Base-by-base conservation (phyloP, 2,113 vertebrate genomes). In the Ameiurus melas region DNA sequence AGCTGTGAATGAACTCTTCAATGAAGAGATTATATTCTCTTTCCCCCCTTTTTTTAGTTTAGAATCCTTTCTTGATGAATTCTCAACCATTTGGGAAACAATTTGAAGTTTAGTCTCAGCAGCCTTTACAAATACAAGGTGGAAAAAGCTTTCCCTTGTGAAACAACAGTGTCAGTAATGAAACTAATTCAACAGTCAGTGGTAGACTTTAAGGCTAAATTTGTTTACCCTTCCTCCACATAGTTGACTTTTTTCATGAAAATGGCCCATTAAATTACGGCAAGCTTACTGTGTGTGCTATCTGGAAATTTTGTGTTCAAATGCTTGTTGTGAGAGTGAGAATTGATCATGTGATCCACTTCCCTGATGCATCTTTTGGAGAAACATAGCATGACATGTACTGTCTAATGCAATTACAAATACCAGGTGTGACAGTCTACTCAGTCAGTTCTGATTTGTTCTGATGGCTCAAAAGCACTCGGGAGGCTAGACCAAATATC, bases 401-500 rank as follows among this genome's bases (percentile, higher is more conserved):
- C 12, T 60, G 80, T 83, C 57, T 83, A 39, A 83, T 83, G 80
- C 36, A 83, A 83, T 83, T 83, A 83, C 10, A 62, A 83, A 39
- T 43, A 83, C 33, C 57, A 62, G 57, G 80, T 83, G 57, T 83
- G 80, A 83, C 57, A 60, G 80, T 43, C 58, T 83, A 83, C 62
- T 83, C 80, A 43, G 80, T 62, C 80, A 83, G 80, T 83, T 33
- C 22, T 83, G 80, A 62, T 83, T 83, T 62, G 80, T 83, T 83
- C 33, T 43, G 57, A 22, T 60, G 57, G 30, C 58, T 43, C 39
- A 36, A 83, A 83, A 14, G 57, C 80, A 43, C 20, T 62, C 22
- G 43, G 20, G 58, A 43, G 4, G 57, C 80, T 43, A 22, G 58
- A 62, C 13, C 80, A 62, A 62, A 83, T 27, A 62, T 60, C 57